Percentiles rank a stretch among this genome's conserved stretches.
These are phyloP conservation scores for Kryptolebias marmoratus DNA, from an alignment of 2,113 vertebrate species.

Conservation along the genomic window DNA sequence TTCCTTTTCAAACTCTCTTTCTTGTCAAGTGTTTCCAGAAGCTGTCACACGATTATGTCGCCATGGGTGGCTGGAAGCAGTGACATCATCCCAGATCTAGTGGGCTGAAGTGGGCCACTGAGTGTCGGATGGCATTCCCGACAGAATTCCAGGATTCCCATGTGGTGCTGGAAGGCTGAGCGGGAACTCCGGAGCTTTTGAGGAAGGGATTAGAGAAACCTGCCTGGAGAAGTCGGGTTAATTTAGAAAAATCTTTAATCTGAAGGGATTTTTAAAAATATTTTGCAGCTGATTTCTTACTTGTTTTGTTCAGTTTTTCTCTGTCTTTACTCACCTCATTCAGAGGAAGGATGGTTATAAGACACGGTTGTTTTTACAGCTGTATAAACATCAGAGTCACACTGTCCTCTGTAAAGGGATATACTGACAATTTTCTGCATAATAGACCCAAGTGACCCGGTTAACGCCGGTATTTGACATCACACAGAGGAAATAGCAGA, in stretches of 20 bases:
- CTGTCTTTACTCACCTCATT: constrained; percentile 2
- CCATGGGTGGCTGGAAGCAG: constrained; percentile 31
- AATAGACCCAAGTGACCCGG: constrained; percentile 8
- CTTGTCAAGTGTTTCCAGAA: constrained; percentile 45
- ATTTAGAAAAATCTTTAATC: constrained; percentile 14
- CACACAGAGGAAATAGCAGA: constrained; percentile 9
- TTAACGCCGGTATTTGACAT: constrained; percentile 5
- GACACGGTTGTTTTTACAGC: constrained; percentile 42
- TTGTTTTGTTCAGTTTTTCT: background rate
- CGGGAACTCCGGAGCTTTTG: constrained; percentile 30
- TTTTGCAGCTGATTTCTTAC: too few relatives aligned
- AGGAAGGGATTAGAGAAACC: background rate
- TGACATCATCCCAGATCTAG: constrained; percentile 60
- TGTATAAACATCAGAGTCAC: constrained; percentile 17
- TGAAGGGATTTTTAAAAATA: background rate
- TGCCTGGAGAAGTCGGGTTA: constrained; percentile 1
- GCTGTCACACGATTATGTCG: constrained; percentile 29
- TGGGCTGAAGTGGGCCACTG: constrained; percentile 1
- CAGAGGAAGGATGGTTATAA: constrained; percentile 2
- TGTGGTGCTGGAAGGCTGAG: constrained; percentile 49
- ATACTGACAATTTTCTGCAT: constrained; percentile 11
- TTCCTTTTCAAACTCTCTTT: constrained; percentile 29
- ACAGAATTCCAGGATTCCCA: constrained; percentile 58
- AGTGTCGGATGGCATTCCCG: constrained; percentile 54
- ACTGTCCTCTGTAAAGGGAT: constrained; percentile 5